A percentile compares a stretch with the other conserved stretches of the same genome.
These are phyloP conservation scores for Drosophila formosana DNA, from an alignment of 2,888 invertebrate genomes.

Conservation along the genomic window DNA sequence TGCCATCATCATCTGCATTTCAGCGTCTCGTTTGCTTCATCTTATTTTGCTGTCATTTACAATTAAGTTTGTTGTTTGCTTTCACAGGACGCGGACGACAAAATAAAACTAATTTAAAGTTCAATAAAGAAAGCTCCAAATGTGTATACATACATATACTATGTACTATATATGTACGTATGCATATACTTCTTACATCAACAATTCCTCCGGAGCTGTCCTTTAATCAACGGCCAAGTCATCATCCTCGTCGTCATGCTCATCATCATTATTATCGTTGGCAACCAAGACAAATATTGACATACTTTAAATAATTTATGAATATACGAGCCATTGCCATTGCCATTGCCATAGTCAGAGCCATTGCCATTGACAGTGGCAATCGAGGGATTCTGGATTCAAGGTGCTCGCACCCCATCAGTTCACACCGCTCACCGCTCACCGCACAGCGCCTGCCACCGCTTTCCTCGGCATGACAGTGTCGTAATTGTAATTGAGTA, in stretches of 20 bases:
- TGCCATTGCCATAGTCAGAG: slow-evolving; percentile 22
- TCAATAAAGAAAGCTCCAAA: slow-evolving; percentile 60
- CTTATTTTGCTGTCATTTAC: slow-evolving; percentile 53
- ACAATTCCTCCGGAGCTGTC: slow-evolving; percentile 1
- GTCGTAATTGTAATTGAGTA: slow-evolving; percentile 73
- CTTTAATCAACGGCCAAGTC: slow-evolving; percentile 58
- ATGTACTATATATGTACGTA: slow-evolving; percentile 17
- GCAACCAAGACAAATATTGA: slow-evolving; percentile 64
- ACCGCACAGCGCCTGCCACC: not conserved
- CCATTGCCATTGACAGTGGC: slow-evolving; percentile 11
- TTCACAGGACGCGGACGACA: slow-evolving; percentile 25
- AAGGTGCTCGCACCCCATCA: slow-evolving; percentile 7
- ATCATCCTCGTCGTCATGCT: slow-evolving; percentile 20
- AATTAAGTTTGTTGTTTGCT: slow-evolving; percentile 58
- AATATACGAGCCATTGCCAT: slow-evolving; percentile 47
- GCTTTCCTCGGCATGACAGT: slow-evolving; percentile 28
- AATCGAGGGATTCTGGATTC: slow-evolving; percentile 28
- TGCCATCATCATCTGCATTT: slow-evolving; percentile 7
- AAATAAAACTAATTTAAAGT: slow-evolving; percentile 80
- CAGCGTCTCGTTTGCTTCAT: slow-evolving; percentile 19
- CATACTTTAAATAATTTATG: slow-evolving; percentile 74
- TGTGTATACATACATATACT: no score
- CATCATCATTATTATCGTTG: slow-evolving; percentile 23
- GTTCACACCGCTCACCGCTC: not conserved
- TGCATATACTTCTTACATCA: not conserved